phyloP scores from a whole-genome alignment of 1,140 invertebrate genomes.

The Pygmarrhopalites habei region DNA sequence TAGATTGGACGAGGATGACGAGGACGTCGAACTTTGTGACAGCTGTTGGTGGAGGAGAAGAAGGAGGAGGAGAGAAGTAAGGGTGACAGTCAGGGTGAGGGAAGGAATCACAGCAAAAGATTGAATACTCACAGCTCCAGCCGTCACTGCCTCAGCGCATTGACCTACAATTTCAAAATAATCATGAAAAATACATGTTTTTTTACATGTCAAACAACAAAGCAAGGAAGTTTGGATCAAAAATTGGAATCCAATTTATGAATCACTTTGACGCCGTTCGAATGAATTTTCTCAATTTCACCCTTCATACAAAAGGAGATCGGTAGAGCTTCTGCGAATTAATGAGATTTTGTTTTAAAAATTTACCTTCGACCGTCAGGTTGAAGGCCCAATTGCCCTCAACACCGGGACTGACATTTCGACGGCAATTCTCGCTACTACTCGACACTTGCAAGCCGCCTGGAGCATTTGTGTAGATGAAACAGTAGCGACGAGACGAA shows the following conservation, averaged over 20 bases:
- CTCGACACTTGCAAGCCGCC: constrained; percentile 49
- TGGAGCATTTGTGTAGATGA: constrained; percentile 48
- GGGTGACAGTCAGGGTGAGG: constrained; percentile 14
- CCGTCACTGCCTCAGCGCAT: constrained; percentile 32
- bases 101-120: constrained; percentile 19
- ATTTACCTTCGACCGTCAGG: constrained; percentile 47
- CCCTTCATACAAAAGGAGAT: too few relatives aligned
- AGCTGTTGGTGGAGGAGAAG: not conserved
- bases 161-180: constrained; percentile 18
- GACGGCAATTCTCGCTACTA: constrained; percentile 52
- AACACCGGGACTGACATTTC: constrained; percentile 45
- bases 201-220: too few relatives aligned
- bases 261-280: too few relatives aligned
- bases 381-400: constrained; percentile 49
- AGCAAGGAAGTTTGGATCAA: too few relatives aligned
- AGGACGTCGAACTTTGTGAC: not conserved
- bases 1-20: too few relatives aligned
- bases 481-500: constrained; percentile 55
- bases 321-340: too few relatives aligned
- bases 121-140: constrained; percentile 9
- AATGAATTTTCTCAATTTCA: too few relatives aligned
- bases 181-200: too few relatives aligned
- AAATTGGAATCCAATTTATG: too few relatives aligned
- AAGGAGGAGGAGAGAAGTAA: not conserved
- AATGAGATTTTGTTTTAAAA: too few relatives aligned